A percentile compares a stretch with the other conserved stretches of the same genome.
These are phyloP conservation scores for Scaptomyza reducta DNA, from an alignment of 2,888 invertebrate species.

Conservation along the genomic window DNA sequence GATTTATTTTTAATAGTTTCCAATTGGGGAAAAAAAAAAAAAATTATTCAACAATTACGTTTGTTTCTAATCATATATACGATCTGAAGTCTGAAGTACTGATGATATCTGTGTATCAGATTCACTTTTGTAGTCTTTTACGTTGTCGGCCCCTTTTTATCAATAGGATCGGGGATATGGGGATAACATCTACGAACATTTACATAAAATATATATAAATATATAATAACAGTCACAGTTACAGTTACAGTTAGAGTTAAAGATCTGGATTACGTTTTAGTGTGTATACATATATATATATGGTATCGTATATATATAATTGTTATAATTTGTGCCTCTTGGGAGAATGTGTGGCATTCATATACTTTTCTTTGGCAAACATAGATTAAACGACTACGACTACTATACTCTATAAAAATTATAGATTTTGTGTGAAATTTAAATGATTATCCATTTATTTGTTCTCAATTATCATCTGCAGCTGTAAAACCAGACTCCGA, in stretches of 20 bases:
- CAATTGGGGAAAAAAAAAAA: conserved; percentile 18
- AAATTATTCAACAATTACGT: conserved; percentile 14
- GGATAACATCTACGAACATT: conserved; percentile 34
- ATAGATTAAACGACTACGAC: conserved; percentile 24
- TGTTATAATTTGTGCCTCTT: conserved; percentile 35
- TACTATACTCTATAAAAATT: conserved; percentile 10
- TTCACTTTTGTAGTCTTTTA: conserved; percentile 56
- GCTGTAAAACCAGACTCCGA: conserved; percentile 93
- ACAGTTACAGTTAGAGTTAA: conserved; percentile 21
- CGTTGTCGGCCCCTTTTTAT: conserved; percentile 49
- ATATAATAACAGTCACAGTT: conserved; percentile 38
- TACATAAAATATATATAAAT: conserved; percentile 29
- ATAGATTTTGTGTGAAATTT: neutral
- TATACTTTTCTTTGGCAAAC: conserved; percentile 36
- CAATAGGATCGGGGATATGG: conserved; percentile 36
- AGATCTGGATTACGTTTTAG: conserved; percentile 20
- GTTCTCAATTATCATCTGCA: conserved; percentile 96
- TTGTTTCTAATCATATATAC: conserved; percentile 20
- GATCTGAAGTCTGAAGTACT: conserved; percentile 36
- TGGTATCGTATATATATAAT: conserved; percentile 1
- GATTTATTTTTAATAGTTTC: conserved; percentile 14
- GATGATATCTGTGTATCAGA: conserved; percentile 32
- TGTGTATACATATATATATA: neutral
- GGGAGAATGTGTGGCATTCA: conserved; percentile 31
- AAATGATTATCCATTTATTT: conserved; percentile 88